Conservation (phyloP, 2,113 vertebrate species). For the Pandion haliaetus region DNA sequence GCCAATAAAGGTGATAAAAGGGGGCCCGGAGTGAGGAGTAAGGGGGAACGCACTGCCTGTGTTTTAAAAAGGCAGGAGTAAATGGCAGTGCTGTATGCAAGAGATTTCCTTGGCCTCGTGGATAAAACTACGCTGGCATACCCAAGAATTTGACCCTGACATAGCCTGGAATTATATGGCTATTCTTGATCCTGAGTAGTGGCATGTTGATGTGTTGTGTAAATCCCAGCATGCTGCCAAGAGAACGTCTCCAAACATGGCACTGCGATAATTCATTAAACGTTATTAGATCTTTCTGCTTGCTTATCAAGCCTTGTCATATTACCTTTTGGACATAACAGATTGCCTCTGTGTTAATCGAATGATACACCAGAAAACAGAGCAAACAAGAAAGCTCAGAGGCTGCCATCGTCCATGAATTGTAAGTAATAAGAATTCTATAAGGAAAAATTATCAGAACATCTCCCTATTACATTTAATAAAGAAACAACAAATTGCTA, state of each 20-base stretch:
- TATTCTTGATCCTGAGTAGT: not conserved
- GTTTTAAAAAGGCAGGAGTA: not conserved
- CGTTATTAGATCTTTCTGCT: slow-evolving; percentile 12
- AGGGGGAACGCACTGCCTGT: not conserved
- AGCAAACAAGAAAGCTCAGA: slow-evolving; percentile 37
- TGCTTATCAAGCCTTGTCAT: slow-evolving; percentile 15
- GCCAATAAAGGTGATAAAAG: not conserved
- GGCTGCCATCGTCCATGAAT: not conserved
- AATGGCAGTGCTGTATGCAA: not conserved
- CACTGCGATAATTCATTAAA: not conserved
- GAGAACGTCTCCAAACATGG: not conserved
- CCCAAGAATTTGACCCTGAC: not conserved
- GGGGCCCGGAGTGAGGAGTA: not conserved
- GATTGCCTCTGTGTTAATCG: slow-evolving; percentile 30
- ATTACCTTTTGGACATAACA: slow-evolving; percentile 43
- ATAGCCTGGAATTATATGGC: not conserved
- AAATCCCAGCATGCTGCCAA: not conserved
- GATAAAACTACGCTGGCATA: not conserved
- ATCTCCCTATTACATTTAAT: slow-evolving; percentile 57
- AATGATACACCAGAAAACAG: slow-evolving; percentile 26
- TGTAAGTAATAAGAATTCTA: slow-evolving; percentile 8
- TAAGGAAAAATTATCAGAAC: slow-evolving; percentile 57
- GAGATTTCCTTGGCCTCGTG: not conserved
- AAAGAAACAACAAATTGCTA: slow-evolving; percentile 50
- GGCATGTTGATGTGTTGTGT: not conserved